Percentiles rank a stretch among this genome's conserved stretches.
These are phyloP conservation scores for Cassiopea andromeda DNA, from an alignment of 30 jellyfish, hydroid and myxozoan species.

Conservation along the genomic window DNA sequence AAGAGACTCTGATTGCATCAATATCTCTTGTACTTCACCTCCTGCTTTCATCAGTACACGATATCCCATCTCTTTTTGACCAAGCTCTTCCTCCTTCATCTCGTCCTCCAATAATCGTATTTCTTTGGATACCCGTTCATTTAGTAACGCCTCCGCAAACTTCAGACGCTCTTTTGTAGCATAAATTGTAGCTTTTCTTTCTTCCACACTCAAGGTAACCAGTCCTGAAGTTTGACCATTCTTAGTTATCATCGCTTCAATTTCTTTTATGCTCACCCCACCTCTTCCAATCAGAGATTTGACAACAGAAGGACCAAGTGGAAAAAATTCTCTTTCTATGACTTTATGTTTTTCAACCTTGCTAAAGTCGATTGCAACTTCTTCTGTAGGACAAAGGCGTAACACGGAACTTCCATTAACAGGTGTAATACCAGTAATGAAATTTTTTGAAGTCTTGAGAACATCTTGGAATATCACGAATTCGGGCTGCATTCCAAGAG, in stretches of 20 bases:
- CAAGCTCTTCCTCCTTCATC: conserved; percentile 12
- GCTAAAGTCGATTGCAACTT: not conserved
- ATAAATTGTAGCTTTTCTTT: not conserved
- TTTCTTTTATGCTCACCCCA: conserved; percentile 21
- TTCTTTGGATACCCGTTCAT: not conserved
- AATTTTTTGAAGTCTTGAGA: conserved; percentile 42
- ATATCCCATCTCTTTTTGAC: conserved; percentile 1
- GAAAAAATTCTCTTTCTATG: not conserved
- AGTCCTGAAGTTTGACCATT: conserved; percentile 17
- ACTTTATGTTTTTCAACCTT: not conserved
- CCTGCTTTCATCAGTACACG: conserved; percentile 32
- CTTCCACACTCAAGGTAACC: not conserved
- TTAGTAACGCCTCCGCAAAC: not conserved
- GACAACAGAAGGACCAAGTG: conserved; percentile 30
- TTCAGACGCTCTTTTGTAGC: conserved; percentile 1
- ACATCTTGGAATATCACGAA: conserved; percentile 64
- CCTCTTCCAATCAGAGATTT: conserved; percentile 32
- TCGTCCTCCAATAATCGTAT: not conserved
- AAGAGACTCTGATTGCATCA: not conserved
- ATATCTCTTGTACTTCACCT: not conserved
- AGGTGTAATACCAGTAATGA: conserved; percentile 40
- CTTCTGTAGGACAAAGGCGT: conserved; percentile 23
- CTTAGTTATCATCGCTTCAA: conserved; percentile 1
- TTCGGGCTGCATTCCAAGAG: conserved; percentile 53
- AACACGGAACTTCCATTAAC: not conserved